Evolutionary conservation across 1,140 invertebrate species (phyloP).

Genomic region (Aleiodes sp.): DNA sequence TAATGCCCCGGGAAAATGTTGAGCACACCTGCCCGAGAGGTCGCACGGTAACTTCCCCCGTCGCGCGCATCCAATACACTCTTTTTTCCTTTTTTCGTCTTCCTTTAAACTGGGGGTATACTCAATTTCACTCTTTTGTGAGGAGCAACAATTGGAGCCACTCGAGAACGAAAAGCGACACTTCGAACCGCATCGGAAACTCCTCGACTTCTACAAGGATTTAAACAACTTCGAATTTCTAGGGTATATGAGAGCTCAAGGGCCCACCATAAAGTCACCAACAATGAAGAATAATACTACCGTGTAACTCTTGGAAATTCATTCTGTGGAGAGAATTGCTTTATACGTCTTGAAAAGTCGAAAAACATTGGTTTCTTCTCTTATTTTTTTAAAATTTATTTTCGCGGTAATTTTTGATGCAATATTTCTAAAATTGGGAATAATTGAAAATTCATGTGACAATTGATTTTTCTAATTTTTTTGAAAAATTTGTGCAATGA

Average conservation of each 20-base stretch:
- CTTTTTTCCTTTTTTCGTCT: constrained; percentile 5
- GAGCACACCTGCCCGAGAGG: constrained; percentile 30
- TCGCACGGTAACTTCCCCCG: constrained; percentile 5
- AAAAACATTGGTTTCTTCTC: neutral
- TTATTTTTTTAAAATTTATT: neutral
- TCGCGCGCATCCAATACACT: constrained; percentile 12
- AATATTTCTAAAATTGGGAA: no score
- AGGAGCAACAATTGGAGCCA: constrained; percentile 57
- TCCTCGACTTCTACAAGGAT: constrained; percentile 58
- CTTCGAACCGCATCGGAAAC: constrained; percentile 42
- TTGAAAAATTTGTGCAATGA: no score
- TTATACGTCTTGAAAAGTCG: neutral
- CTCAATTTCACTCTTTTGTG: constrained; percentile 60
- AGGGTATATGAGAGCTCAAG: constrained; percentile 15
- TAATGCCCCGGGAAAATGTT: constrained; percentile 21
- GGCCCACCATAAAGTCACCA: constrained; percentile 11
- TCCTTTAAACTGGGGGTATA: constrained; percentile 27
- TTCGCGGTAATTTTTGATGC: no score
- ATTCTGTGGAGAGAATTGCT: neutral
- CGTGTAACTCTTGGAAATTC: constrained; percentile 8
- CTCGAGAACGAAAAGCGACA: constrained; percentile 60
- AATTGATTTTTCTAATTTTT: no score
- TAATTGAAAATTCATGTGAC: no score
- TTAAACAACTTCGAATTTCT: constrained; percentile 61
- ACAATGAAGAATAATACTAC: neutral